phyloP scores from a whole-genome alignment of 2,113 vertebrate species.

The Clarias batrachus region DNA sequence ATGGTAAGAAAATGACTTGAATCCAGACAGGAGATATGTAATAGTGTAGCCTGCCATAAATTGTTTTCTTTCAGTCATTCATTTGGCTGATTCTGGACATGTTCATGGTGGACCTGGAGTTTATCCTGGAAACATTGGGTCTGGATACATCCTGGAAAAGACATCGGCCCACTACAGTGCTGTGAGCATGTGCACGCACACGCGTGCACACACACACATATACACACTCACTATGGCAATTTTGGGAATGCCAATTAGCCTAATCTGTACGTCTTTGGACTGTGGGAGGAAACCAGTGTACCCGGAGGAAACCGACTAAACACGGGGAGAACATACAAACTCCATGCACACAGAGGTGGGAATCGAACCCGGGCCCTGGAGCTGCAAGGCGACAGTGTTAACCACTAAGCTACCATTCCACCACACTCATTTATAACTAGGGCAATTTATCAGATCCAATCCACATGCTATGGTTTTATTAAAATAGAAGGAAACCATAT shows the following conservation, averaged over 20 bases:
- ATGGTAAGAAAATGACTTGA: not conserved
- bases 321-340: no score
- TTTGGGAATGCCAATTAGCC: no score
- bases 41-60: not conserved
- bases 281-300: no score
- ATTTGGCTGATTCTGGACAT: not conserved
- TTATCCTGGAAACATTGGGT: not conserved
- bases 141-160: not conserved
- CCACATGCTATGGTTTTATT: not conserved
- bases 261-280: no score
- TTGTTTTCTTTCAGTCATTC: not conserved
- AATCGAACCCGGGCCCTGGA: no score
- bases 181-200: not conserved
- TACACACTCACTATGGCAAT: not conserved
- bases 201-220: not conserved
- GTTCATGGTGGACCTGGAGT: not conserved
- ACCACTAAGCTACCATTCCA: no score
- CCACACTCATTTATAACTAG: no score
- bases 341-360: no score
- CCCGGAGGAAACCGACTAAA: no score
- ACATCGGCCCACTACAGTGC: not conserved
- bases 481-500: not conserved
- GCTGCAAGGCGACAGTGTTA: no score
- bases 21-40: not conserved
- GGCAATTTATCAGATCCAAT: not conserved